Conservation (phyloP, 2,113 vertebrate genomes). For the Cololabis saira region DNA sequence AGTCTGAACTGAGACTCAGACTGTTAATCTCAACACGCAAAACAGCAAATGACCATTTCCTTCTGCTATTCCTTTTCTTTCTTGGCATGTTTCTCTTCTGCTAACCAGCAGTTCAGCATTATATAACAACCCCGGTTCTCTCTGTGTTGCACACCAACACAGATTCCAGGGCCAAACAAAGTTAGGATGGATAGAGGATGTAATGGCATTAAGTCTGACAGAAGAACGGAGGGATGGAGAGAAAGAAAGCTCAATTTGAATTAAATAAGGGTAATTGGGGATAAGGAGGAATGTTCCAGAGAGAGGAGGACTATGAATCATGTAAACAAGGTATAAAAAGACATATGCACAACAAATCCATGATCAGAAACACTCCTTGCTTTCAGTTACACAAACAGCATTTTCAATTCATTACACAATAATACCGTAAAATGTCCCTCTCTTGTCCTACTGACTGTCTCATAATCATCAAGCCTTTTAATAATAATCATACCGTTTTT, state of each 20-base stretch:
- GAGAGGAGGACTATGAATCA: slow-evolving; percentile 10
- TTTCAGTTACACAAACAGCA: not conserved
- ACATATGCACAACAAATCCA: not conserved
- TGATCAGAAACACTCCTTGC: not conserved
- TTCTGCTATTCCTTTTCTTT: slow-evolving; percentile 31
- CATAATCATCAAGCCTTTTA: too few species aligned
- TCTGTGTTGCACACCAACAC: not conserved
- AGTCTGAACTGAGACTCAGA: not conserved
- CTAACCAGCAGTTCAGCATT: slow-evolving; percentile 24
- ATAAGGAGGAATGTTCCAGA: slow-evolving; percentile 67
- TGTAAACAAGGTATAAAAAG: slow-evolving; percentile 30
- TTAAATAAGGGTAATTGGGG: slow-evolving; percentile 51
- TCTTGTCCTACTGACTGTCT: too few species aligned
- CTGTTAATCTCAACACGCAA: slow-evolving; percentile 11
- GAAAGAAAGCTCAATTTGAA: slow-evolving; percentile 17
- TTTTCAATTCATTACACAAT: too few species aligned
- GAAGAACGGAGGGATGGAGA: slow-evolving; percentile 25
- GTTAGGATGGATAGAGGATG: slow-evolving; percentile 46
- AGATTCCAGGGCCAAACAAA: slow-evolving; percentile 57
- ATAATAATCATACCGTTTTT: too few species aligned
- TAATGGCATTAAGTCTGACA: slow-evolving; percentile 66
- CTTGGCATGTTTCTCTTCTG: slow-evolving; percentile 22
- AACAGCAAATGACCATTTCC: slow-evolving; percentile 28
- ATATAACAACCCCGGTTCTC: slow-evolving; percentile 37
- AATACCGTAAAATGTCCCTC: too few species aligned